Base-by-base conservation (phyloP, 1,140 invertebrate genomes). In the Fopius arisanus region DNA sequence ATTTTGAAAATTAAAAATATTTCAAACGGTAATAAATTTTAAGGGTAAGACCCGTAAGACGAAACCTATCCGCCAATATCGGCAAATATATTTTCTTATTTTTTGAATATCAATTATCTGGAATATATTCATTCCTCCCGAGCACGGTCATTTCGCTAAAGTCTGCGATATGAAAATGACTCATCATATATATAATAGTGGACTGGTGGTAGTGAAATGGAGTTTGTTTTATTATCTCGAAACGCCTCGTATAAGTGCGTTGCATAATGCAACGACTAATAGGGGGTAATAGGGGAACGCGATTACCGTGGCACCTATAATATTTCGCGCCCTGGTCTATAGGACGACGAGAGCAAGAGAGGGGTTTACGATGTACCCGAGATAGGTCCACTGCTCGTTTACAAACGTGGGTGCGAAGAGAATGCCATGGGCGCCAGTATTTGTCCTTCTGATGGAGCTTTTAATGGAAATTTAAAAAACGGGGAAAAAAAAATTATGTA, bases 141-240 rank as follows among this genome's bases (percentile, higher is more conserved):
- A n/a, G n/a, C n/a, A n/a, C n/a, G 40, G 40, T 43, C 9, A 12
- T 14, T 54, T n/a, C n/a, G n/a, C n/a, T n/a, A n/a, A n/a, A n/a
- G n/a, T n/a, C n/a, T n/a, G n/a, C n/a, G n/a, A 78, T 81, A 82
- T 80, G 79, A 84, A 48, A 48, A 82, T 80, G 78, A 78, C 75
- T 80, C 82, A 76, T 80, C 76, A 80, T 75, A 85, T 82, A 67
- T 26, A 21, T 28, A 26, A 19, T 67, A 26, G n/a, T n/a, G n/a
- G 10, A 12, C 28, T 19, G 14, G 10, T n/a, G n/a, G 14, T 31
- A 26, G 51, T 43, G 23, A 19, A 59, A 79, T 75, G 66, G 37
- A 71, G 75, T 82, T 84, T 81, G 80, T 82, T 86, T 86, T 84
- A 83, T 85, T 86, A 82, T 84, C 79, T 80, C 70, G 75, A 77